phyloP scores from a whole-genome alignment of 1,140 invertebrate species.

The Rhopalosiphum maidis region DNA sequence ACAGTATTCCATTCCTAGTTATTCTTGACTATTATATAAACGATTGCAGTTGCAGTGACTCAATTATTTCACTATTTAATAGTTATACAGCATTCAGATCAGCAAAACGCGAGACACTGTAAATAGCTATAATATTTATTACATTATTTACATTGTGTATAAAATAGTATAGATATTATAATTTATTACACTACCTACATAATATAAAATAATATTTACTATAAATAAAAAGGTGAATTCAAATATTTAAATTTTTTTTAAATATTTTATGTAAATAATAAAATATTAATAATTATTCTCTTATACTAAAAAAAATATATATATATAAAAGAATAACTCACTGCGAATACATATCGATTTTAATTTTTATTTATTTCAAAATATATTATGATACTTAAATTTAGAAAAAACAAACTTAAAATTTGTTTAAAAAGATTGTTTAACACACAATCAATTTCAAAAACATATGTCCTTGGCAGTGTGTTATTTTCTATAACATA shows the following conservation, averaged over 20 bases:
- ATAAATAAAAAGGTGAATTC: no score
- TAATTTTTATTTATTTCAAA: background rate
- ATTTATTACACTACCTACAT: no score
- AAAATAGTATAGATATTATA: no score
- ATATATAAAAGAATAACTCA: background rate
- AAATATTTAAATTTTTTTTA: background rate
- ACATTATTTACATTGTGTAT: background rate
- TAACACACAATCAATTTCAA: background rate
- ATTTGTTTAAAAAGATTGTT: background rate
- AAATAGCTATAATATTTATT: background rate
- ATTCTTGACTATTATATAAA: background rate
- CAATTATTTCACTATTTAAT: background rate
- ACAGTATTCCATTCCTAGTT: background rate
- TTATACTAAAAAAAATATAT: background rate
- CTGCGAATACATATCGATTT: background rate
- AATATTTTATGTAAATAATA: background rate
- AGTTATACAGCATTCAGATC: background rate
- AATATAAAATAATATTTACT: no score
- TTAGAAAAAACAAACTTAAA: background rate
- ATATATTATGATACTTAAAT: background rate
- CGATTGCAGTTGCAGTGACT: background rate
- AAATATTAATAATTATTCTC: background rate
- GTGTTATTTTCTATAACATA: conserved; percentile 1
- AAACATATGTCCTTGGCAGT: background rate
- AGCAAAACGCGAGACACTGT: background rate